Conservation (phyloP, 2,888 invertebrate species). For the Clostera curtula region DNA sequence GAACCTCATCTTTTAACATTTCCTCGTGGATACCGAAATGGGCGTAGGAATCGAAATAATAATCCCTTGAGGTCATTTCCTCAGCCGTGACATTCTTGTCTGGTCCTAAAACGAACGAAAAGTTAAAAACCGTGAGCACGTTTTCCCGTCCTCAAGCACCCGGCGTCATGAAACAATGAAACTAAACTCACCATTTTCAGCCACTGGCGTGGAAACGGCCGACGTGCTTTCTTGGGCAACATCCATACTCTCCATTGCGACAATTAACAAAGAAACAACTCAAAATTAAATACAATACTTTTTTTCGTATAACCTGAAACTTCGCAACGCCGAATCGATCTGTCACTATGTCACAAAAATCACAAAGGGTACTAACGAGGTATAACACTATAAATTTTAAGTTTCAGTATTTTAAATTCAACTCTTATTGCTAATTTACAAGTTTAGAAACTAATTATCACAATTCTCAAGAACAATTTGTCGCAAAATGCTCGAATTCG, state of each 20-base stretch:
- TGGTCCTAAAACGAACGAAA: slow-evolving; percentile 40
- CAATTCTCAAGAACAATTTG: slow-evolving; percentile 26
- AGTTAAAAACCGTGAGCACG: slow-evolving; percentile 49
- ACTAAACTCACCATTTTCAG: slow-evolving; percentile 59
- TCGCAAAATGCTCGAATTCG: slow-evolving; percentile 36
- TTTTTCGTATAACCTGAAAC: slow-evolving; percentile 56
- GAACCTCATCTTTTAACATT: slow-evolving; percentile 99
- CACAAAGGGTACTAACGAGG: slow-evolving; percentile 16
- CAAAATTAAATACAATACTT: slow-evolving; percentile 28
- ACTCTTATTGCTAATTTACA: slow-evolving; percentile 21
- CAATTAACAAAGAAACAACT: slow-evolving; percentile 33
- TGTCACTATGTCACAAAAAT: slow-evolving; percentile 34
- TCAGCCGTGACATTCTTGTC: slow-evolving; percentile 81
- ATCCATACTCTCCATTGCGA: slow-evolving; percentile 71
- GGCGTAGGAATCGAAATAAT: slow-evolving; percentile 99
- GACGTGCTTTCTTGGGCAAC: slow-evolving; percentile 64
- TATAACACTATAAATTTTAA: slow-evolving; percentile 16
- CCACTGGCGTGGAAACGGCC: slow-evolving; percentile 53
- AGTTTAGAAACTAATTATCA: slow-evolving; percentile 29
- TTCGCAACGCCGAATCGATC: slow-evolving; percentile 56
- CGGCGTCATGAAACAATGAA: slow-evolving; percentile 14
- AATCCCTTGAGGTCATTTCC: slow-evolving; percentile 99
- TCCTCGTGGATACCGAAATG: slow-evolving; percentile 99
- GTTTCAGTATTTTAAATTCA: slow-evolving; percentile 17
- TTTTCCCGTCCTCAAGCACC: slow-evolving; percentile 41